Evolutionary conservation across 2,113 vertebrate genomes (phyloP).

Genomic region (Mustela nigripes): DNA sequence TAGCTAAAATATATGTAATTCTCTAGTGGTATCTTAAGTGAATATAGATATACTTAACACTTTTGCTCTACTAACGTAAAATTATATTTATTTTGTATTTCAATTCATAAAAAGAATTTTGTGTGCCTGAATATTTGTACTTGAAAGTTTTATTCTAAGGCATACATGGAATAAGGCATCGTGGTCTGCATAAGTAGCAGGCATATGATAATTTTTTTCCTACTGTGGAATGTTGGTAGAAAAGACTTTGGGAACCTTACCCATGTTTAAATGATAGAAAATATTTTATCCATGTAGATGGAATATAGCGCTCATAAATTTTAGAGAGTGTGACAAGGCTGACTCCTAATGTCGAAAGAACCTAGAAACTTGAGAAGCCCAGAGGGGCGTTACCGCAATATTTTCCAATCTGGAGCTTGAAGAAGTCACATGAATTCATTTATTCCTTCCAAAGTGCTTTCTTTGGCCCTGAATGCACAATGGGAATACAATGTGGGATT

Average conservation of each 20-base stretch:
- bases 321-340: background rate
- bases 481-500: background rate
- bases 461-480: background rate
- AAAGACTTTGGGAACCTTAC: background rate
- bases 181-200: too few species aligned
- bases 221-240: background rate
- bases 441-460: background rate
- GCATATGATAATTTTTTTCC: background rate
- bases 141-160: background rate
- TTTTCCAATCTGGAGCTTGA: background rate
- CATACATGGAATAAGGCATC: background rate
- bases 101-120: background rate
- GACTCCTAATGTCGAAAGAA: background rate
- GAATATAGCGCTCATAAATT: background rate
- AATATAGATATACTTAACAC: background rate
- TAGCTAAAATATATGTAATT: background rate
- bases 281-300: background rate
- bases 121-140: background rate
- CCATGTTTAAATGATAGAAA: background rate
- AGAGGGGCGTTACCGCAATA: fast-evolving
- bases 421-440: background rate
- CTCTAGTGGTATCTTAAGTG: background rate
- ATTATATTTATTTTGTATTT: background rate
- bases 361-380: background rate
- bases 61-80: background rate